A percentile compares a stretch with the other conserved stretches of the same genome.
phyloP scores from a whole-genome alignment of 2,113 vertebrate species.

The Montifringilla adamsi region DNA sequence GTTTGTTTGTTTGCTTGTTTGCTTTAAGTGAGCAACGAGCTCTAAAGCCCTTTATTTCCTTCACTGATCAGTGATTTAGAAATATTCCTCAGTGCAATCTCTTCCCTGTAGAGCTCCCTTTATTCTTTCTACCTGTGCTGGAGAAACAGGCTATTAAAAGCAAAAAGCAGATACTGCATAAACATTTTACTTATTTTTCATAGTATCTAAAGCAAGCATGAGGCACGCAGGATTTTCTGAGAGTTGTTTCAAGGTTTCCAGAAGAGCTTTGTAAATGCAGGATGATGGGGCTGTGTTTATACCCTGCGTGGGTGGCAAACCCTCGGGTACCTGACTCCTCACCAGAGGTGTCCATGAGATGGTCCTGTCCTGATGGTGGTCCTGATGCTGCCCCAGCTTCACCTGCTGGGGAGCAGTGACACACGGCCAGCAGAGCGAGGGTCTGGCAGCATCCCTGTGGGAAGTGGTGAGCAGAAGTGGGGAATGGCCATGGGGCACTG shows the following conservation, averaged over 20 bases:
- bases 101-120: neutral
- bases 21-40: neutral
- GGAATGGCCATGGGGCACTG: accelerated
- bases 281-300: neutral
- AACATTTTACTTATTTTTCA: neutral
- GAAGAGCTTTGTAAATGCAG: neutral
- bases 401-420: accelerated
- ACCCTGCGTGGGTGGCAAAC: neutral
- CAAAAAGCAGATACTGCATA: neutral
- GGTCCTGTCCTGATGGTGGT: neutral
- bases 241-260: neutral
- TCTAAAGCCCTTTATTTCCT: slow-evolving; percentile 10
- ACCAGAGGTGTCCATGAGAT: neutral
- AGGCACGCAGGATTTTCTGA: neutral
- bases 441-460: accelerated
- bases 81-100: neutral
- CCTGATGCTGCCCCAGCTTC: neutral
- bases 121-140: neutral
- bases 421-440: accelerated
- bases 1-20: neutral
- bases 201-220: neutral
- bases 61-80: slow-evolving; percentile 41
- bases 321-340: neutral
- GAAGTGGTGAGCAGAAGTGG: neutral
- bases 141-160: neutral